Evolutionary conservation across 2,888 invertebrate genomes (phyloP), one percentile per base, ranked within the genome.

Genomic region (Tanytarsus gracilentus): DNA sequence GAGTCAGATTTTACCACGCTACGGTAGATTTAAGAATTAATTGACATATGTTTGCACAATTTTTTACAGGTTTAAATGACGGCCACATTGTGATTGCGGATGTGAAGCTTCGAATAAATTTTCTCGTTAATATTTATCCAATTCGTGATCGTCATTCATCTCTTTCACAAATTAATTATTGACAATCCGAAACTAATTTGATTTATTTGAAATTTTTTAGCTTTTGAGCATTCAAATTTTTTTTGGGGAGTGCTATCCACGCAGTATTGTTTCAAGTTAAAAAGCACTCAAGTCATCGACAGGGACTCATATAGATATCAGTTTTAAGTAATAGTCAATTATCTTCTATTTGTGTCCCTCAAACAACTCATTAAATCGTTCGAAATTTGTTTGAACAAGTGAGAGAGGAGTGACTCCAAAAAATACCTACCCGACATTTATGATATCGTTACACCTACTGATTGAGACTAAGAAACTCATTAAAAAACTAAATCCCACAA

Each of bases 391-490:
- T 44, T 44, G 9, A 5, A 33, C n/a, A 33, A 33, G 11, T 11
- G 33, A 33, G n/a, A 44, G 21, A 44, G 44, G 44, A 44, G 44
- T 44, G 44, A 44, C 44, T 40, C 16, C 21, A 18, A 14, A 44
- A n/a, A n/a, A 48, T 50, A 60, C 60, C 50, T 48, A 60, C 60
- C 60, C 50, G 25, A 36, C 50, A 50, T 50, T 60, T 50, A 60
- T 60, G 48, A 60, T 60, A 27, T 60, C 60, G 30, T 60, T 60
- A 50, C 60, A 60, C 49, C 50, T 60, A 60, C 60, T 50, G 60
- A 48, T 58, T 29, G 58, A 48, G 44, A 58, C 48, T 48, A 58
- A 29, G 29, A 60, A 50, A 33, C 60, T 60, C 25, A 60, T 2
- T 49, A 60, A 27, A 9, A 60, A 9, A 30, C 60, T 60, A 48